Evolutionary conservation across 2,888 invertebrate species (phyloP).

Genomic region (Drosophila paranaensis): DNA sequence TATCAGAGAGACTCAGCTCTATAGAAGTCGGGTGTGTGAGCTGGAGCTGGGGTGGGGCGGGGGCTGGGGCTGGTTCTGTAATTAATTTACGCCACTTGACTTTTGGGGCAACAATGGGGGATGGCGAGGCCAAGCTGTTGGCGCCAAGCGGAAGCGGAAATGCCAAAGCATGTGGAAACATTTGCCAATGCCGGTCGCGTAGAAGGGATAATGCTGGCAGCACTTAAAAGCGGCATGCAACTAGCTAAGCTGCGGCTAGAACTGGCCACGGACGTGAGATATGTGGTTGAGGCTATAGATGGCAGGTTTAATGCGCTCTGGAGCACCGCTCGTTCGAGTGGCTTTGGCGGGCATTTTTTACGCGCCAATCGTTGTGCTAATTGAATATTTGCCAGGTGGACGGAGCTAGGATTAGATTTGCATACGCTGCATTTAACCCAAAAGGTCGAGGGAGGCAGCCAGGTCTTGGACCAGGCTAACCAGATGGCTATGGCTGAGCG

Average conservation of each 20-base stretch:
- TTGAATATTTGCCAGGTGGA: slow-evolving; percentile 72
- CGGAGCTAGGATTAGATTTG: slow-evolving; percentile 46
- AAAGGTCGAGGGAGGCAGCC: slow-evolving; percentile 13
- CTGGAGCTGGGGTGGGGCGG: background rate
- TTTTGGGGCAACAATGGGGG: slow-evolving; percentile 61
- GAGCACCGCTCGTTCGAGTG: slow-evolving; percentile 44
- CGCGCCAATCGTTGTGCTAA: slow-evolving; percentile 70
- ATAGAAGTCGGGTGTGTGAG: slow-evolving; percentile 7
- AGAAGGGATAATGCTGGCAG: slow-evolving; percentile 53
- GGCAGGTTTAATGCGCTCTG: slow-evolving; percentile 48
- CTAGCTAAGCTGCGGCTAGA: slow-evolving; percentile 45
- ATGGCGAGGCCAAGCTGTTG: slow-evolving; percentile 43
- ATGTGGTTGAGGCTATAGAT: background rate
- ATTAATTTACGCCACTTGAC: slow-evolving; percentile 80
- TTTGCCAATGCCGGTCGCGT: slow-evolving; percentile 68
- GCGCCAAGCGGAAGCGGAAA: slow-evolving; percentile 69
- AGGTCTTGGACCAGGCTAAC: background rate
- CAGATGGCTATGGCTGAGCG: slow-evolving; percentile 22
- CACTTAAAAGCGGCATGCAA: slow-evolving; percentile 64
- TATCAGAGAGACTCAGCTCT: slow-evolving; percentile 45
- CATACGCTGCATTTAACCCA: slow-evolving; percentile 61
- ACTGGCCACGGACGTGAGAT: background rate
- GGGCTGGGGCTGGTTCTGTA: slow-evolving; percentile 56
- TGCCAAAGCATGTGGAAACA: slow-evolving; percentile 80
- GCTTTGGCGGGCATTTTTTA: slow-evolving; percentile 59